Percentiles rank a stretch among this genome's conserved stretches.
These are phyloP conservation scores for Mythimna vitellina DNA, from an alignment of 2,888 invertebrate species.

Conservation along the genomic window DNA sequence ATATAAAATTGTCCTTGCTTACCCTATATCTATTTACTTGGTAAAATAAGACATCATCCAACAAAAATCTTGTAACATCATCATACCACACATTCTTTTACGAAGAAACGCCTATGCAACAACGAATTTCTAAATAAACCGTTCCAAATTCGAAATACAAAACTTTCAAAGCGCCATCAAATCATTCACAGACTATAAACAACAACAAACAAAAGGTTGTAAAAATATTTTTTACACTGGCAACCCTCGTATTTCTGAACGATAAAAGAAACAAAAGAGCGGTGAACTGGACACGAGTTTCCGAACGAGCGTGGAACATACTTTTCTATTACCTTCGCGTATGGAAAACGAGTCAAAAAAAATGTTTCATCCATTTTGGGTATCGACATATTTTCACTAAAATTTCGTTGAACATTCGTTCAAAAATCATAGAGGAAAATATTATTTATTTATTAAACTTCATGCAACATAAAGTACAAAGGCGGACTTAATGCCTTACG, in stretches of 20 bases:
- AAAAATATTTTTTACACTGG: constrained; percentile 61
- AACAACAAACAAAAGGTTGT: constrained; percentile 63
- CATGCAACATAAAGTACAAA: no score
- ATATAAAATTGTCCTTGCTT: no score
- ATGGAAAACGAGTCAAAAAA: constrained; percentile 49
- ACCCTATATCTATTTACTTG: not conserved
- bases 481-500: no score
- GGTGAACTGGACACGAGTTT: constrained; percentile 61
- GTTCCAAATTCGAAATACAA: constrained; percentile 43
- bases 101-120: constrained; percentile 12
- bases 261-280: constrained; percentile 66
- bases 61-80: not conserved
- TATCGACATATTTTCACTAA: constrained; percentile 5
- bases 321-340: constrained; percentile 63
- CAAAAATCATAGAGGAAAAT: not conserved
- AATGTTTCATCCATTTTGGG: constrained; percentile 16
- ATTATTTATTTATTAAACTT: no score
- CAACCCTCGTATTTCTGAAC: constrained; percentile 65
- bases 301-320: constrained; percentile 64
- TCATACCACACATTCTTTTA: constrained; percentile 3
- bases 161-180: constrained; percentile 49
- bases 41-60: not conserved
- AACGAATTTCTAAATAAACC: constrained; percentile 39
- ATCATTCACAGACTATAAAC: constrained; percentile 57
- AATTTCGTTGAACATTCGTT: not conserved